A percentile compares a stretch with the other conserved stretches of the same genome.
Evolutionary conservation across 2,888 invertebrate genomes (phyloP).

Genomic region (Drosophila borborema): DNA sequence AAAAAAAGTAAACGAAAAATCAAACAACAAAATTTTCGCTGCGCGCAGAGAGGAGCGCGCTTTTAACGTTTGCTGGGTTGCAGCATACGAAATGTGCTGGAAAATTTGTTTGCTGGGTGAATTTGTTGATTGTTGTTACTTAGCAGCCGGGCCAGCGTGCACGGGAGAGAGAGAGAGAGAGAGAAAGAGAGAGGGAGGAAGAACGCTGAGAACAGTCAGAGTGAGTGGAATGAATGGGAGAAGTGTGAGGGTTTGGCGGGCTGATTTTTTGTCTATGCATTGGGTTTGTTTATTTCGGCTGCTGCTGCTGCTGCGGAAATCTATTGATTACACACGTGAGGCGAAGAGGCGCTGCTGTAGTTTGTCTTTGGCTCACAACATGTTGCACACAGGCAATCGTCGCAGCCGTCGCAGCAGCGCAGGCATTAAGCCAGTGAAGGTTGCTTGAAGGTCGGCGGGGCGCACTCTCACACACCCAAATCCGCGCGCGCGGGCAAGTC

Average conservation of each 20-base stretch:
- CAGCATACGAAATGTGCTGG: constrained; percentile 12
- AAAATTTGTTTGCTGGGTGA: constrained; percentile 54
- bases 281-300: constrained; percentile 62
- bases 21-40: background rate
- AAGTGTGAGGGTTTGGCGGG: constrained; percentile 24
- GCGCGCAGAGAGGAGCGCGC: constrained; percentile 8
- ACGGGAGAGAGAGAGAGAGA: constrained; percentile 9
- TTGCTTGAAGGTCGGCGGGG: constrained; percentile 84
- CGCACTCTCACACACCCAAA: constrained; percentile 39
- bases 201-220: background rate
- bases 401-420: constrained; percentile 24
- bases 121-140: constrained; percentile 81
- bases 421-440: constrained; percentile 75
- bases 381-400: constrained; percentile 50
- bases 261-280: background rate
- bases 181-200: constrained; percentile 2
- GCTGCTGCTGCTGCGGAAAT: constrained; percentile 48
- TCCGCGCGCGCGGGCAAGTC: constrained; percentile 13
- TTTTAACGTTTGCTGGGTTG: constrained; percentile 33
- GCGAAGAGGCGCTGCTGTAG: constrained; percentile 53
- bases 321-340: constrained; percentile 82
- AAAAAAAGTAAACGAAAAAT: background rate
- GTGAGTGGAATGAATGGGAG: background rate
- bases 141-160: constrained; percentile 71
- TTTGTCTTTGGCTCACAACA: constrained; percentile 45